Base-by-base conservation (phyloP, 2,113 vertebrate genomes). In the Alethe castanea region DNA sequence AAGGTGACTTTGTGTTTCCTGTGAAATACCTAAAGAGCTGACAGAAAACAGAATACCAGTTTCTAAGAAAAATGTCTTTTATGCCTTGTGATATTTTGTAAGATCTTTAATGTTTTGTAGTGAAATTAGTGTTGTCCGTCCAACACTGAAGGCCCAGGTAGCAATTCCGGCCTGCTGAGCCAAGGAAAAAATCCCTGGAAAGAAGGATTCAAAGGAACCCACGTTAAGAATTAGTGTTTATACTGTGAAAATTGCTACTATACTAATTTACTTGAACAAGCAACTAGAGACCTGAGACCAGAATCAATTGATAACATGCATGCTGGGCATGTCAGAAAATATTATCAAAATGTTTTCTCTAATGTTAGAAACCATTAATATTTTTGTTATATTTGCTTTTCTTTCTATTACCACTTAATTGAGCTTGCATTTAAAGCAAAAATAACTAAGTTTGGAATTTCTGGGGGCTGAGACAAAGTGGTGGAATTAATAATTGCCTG, bases 381-480 rank as follows among this genome's bases (percentile, higher is more conserved):
- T 52, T 69, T 72, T 78, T 86, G 20, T 54, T 56, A 48, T 45
- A 45, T 45, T 45, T 20, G 38, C 6, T 70, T 78, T 93, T 26
- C n/a, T 52, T 92, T 88, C 56, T 59, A 40, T 52, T 74, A 54
- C 35, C 5, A 7, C 48, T 59, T 81, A 61, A 73, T 26, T 25
- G 35, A 48, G 19, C 17, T 78, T 74, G 33, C 17, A 83, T 50
- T 81, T 90, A 77, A 90, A 86, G 25, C 14, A 84, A 94, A 81
- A 80, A 60, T 22, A 77, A 44, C 22, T 48, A 82, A 69, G 28
- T 52, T 71, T 70, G 24, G 42, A 50, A 82, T 61, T 90, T 84
- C 1, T 3, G 9, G 11, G 17, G 12, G 2, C 1, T 14, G 11
- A 6, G 11, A 18, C 1, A 17, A 9, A 20, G 15, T 24, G 3